phyloP scores from a whole-genome alignment of 2,888 invertebrate genomes.

The Cheilosia impressa region DNA sequence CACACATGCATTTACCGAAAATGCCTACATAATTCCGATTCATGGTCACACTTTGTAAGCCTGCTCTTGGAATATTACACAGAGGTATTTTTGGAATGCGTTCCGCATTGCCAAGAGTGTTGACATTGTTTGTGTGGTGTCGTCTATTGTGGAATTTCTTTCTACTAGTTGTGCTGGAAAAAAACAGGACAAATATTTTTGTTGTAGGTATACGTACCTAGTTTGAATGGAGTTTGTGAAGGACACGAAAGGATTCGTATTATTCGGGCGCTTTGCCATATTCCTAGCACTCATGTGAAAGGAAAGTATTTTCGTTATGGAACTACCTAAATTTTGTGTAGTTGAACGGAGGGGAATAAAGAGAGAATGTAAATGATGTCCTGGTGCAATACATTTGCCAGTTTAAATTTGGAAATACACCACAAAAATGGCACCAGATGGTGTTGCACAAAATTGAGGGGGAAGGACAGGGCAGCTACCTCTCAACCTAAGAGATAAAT shows the following conservation, averaged over 20 bases:
- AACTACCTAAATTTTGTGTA: not conserved
- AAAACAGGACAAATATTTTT: not conserved
- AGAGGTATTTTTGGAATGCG: conserved; percentile 42
- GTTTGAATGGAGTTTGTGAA: not conserved
- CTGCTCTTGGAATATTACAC: conserved; percentile 17
- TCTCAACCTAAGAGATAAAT: no score
- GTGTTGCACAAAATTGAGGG: no score
- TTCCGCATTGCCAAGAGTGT: conserved; percentile 44
- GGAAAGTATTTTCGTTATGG: not conserved
- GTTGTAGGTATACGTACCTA: no score
- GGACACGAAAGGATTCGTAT: conserved; percentile 5
- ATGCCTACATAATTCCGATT: conserved; percentile 47
- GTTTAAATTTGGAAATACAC: no score
- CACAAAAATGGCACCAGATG: no score
- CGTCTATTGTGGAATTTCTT: conserved; percentile 44
- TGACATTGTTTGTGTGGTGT: conserved; percentile 35
- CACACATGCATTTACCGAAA: conserved; percentile 17
- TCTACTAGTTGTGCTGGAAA: not conserved
- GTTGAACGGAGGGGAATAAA: no score
- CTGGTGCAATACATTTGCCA: no score
- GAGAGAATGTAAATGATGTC: no score
- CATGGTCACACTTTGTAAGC: conserved; percentile 34
- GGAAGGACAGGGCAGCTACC: no score
- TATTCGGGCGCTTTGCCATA: conserved; percentile 3
- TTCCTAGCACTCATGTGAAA: not conserved